Evolutionary conservation across 35 echinoderm and acorn worm species (phyloP).

Genomic region (Lytechinus pictus): DNA sequence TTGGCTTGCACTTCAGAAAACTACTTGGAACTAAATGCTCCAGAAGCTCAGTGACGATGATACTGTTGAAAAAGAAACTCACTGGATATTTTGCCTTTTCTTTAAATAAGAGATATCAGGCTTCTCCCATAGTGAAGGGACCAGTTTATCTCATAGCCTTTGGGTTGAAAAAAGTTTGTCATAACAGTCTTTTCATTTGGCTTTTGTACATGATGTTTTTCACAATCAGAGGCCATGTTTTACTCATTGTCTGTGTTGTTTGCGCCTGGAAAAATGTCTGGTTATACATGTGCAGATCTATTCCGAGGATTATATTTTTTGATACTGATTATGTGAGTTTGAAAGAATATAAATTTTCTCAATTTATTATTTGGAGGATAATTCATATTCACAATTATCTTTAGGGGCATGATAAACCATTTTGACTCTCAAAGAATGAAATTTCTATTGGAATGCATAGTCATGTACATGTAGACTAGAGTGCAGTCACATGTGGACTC

Average conservation of each 20-base stretch:
- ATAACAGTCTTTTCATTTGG: not conserved
- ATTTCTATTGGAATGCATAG: not conserved
- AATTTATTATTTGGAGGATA: too few relatives aligned
- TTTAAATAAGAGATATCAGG: not conserved
- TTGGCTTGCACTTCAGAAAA: not conserved
- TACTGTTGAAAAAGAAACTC: slow-evolving; percentile 4
- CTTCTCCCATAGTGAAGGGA: not conserved
- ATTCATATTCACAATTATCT: too few relatives aligned
- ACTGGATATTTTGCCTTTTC: not conserved
- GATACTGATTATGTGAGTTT: too few relatives aligned
- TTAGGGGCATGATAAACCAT: too few relatives aligned
- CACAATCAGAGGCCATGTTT: not conserved
- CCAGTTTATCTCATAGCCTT: not conserved
- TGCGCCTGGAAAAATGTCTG: not conserved
- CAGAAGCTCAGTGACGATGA: not conserved
- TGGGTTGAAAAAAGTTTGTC: not conserved
- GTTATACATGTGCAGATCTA: not conserved
- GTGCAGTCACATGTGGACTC: too few relatives aligned
- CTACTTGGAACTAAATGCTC: not conserved
- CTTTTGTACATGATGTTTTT: not conserved
- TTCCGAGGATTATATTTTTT: too few relatives aligned
- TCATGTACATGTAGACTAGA: too few relatives aligned
- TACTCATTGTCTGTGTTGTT: not conserved
- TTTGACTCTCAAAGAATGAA: not conserved
- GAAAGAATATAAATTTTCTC: too few relatives aligned